Evolutionary conservation across 2,888 invertebrate genomes (phyloP).

Genomic region (Heteromyza rotundicornis): DNA sequence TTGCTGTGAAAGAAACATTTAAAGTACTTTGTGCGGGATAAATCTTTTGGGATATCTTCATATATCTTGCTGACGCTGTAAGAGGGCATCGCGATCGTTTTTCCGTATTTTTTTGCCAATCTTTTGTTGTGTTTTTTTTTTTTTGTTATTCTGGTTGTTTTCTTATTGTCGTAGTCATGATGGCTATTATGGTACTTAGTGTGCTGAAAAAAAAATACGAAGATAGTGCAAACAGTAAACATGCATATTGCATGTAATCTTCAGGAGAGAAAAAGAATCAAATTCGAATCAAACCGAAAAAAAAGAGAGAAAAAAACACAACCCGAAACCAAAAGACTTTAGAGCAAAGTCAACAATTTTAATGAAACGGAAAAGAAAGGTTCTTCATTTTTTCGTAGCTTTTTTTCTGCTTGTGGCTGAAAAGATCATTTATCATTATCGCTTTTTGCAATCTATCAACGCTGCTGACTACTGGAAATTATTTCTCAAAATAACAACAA

Average conservation of each 20-base stretch:
- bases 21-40: slow-evolving; percentile 16
- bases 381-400: not conserved
- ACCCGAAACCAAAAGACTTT: no score
- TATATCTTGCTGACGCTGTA: slow-evolving; percentile 11
- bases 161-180: not conserved
- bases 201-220: slow-evolving; percentile 2
- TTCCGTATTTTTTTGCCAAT: no score
- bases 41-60: slow-evolving; percentile 26
- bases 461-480: slow-evolving; percentile 13
- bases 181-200: not conserved
- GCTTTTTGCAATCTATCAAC: slow-evolving; percentile 30
- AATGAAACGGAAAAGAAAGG: not conserved
- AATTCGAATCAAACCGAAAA: not conserved
- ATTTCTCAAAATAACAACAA: not conserved
- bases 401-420: slow-evolving; percentile 8
- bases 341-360: no score
- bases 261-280: not conserved
- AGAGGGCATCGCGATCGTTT: slow-evolving; percentile 21
- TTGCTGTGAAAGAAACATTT: slow-evolving; percentile 1
- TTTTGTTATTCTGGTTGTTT: not conserved
- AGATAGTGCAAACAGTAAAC: slow-evolving; percentile 8
- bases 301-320: not conserved
- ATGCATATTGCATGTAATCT: slow-evolving; percentile 3
- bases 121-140: not conserved
- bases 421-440: slow-evolving; percentile 34